phyloP scores from a whole-genome alignment of 2,888 invertebrate species.

The Cataglyphis rosenhaueri region DNA sequence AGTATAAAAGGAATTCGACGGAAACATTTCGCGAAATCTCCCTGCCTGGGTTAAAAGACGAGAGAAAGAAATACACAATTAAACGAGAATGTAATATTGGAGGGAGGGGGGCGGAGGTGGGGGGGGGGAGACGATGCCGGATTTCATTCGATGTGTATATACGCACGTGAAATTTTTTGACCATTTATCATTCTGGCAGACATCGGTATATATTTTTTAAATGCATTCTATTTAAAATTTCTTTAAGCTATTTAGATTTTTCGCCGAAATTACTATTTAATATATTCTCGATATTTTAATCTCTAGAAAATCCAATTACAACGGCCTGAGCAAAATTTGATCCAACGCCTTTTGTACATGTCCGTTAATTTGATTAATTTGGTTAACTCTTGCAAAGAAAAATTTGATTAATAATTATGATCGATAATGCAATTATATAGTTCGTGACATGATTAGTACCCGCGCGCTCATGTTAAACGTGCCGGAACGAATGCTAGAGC shows the following conservation, averaged over 20 bases:
- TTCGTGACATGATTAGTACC: slow-evolving; percentile 35
- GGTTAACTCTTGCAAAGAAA: slow-evolving; percentile 23
- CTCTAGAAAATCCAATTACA: background rate
- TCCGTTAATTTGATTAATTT: slow-evolving; percentile 22
- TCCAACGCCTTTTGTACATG: background rate
- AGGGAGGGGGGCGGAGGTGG: too few relatives aligned
- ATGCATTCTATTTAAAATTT: background rate
- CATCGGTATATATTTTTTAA: background rate
- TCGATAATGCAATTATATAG: slow-evolving; percentile 38
- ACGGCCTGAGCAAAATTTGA: background rate
- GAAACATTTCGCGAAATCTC: slow-evolving; percentile 41
- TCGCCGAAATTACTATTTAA: background rate
- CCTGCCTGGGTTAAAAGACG: background rate
- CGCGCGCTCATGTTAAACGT: slow-evolving; percentile 28
- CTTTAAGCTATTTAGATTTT: background rate
- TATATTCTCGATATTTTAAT: background rate
- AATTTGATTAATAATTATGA: slow-evolving; percentile 43
- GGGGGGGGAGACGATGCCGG: background rate
- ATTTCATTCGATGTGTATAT: background rate
- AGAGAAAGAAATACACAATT: slow-evolving; percentile 9
- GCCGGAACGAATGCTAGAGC: slow-evolving; percentile 29
- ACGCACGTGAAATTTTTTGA: background rate
- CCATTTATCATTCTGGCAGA: background rate
- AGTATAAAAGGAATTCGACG: slow-evolving; percentile 26
- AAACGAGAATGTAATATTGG: slow-evolving; percentile 26